Evolutionary conservation across 53 echinoderm and acorn worm species (phyloP).

Genomic region (Paracentrotus lividus): DNA sequence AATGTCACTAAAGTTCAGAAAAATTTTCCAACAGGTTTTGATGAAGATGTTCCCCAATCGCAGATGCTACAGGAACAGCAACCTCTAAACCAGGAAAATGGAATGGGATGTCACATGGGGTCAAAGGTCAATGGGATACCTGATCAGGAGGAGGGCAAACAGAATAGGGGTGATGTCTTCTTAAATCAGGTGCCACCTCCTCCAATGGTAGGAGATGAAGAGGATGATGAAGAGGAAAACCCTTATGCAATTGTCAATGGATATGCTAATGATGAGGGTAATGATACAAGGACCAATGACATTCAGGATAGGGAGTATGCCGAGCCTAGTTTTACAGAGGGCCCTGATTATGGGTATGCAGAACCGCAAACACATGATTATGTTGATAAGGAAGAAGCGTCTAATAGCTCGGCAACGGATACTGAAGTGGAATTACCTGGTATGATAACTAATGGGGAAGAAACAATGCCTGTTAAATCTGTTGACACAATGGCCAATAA

Average conservation of each 20-base stretch:
- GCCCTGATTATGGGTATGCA: slow-evolving; percentile 18
- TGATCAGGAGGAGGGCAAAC: slow-evolving; percentile 33
- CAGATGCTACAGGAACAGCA: background rate
- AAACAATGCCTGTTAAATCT: background rate
- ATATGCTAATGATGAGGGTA: slow-evolving; percentile 17
- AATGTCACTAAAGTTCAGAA: slow-evolving; percentile 44
- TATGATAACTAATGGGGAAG: background rate
- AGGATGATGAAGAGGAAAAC: background rate
- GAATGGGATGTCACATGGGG: slow-evolving; percentile 1
- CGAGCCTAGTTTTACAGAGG: background rate
- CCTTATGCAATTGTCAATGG: slow-evolving; percentile 12
- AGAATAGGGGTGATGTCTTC: background rate
- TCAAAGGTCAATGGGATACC: slow-evolving; percentile 59
- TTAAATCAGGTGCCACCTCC: background rate
- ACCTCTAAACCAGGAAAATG: slow-evolving; percentile 15
- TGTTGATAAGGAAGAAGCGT: slow-evolving; percentile 17
- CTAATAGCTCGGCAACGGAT: background rate
- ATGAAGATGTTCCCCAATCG: slow-evolving; percentile 20
- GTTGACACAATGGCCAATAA: slow-evolving; percentile 39
- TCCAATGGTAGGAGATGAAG: background rate
- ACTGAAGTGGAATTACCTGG: slow-evolving; percentile 26
- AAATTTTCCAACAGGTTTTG: slow-evolving; percentile 57
- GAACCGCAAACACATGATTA: background rate
- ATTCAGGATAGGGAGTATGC: background rate
- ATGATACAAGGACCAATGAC: background rate